Conservation (phyloP, 2,888 invertebrate genomes). For the Nomada ruficornis region DNA sequence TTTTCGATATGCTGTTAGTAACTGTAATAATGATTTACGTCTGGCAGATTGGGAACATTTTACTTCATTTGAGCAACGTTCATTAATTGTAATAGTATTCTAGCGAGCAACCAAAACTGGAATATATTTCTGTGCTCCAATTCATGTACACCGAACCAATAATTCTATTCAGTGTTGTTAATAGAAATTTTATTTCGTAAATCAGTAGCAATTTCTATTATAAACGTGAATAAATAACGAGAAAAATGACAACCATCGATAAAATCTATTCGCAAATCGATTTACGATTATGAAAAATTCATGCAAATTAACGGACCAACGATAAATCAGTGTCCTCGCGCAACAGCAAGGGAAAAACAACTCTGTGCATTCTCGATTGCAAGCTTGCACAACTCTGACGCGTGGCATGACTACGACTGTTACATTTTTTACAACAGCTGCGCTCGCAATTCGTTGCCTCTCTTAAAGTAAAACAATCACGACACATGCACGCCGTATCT, state of each 20-base stretch:
- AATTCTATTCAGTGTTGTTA: no score
- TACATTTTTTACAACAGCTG: conserved; percentile 32
- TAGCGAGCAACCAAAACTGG: no score
- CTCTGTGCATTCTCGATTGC: neutral
- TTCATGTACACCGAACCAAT: no score
- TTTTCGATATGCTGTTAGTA: no score
- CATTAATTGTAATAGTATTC: no score
- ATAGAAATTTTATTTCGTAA: no score
- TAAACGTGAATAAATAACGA: neutral
- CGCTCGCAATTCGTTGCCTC: neutral
- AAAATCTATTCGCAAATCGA: neutral
- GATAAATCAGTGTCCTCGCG: neutral
- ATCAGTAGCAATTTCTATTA: neutral
- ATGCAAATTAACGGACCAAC: conserved; percentile 13
- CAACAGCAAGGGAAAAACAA: neutral
- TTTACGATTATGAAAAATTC: conserved; percentile 21
- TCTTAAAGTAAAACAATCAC: conserved; percentile 13
- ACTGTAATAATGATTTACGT: no score
- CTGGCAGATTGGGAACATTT: no score
- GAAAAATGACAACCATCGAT: neutral
- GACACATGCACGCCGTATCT: neutral
- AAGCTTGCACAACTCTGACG: neutral
- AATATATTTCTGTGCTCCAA: no score
- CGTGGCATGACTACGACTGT: neutral
- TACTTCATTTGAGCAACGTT: no score